Base-by-base conservation (phyloP, 1,140 invertebrate species). In the Nylanderia fulva region DNA sequence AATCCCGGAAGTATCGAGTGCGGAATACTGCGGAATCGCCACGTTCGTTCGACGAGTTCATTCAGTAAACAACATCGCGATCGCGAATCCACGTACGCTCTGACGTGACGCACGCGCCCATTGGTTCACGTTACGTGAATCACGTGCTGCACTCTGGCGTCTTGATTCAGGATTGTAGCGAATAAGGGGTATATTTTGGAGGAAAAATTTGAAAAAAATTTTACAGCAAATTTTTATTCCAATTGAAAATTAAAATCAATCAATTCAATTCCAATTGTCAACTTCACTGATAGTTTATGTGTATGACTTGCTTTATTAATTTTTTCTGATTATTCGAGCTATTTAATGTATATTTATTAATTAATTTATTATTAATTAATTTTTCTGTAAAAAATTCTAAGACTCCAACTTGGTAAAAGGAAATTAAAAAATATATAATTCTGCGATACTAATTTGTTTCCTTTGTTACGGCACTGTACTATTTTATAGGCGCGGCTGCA, bases 21-120 rank as follows among this genome's bases (percentile, higher is more conserved):
- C 29, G 29, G n/a, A 66, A 42, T n/a, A n/a, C n/a, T n/a, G n/a
- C 7, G 9, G 4, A 66, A 24, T 66, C 42, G 18, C n/a, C 21
- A 21, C 63, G 13, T 45, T 11, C 2, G 9, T 48, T 48, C 45
- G 6, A 42, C 1, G 61, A 64, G 18, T 18, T 36, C 36, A 48
- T 64, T 48, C n/a, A 76, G 24, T 42, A 76, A 76, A 76, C 74
- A 76, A 48, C 27, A 27, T 52, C 71, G n/a, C n/a, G n/a, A n/a
- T 74, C 18, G 6, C n/a, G n/a, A 15, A 0, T 24, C 3, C n/a
- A 42, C 72, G 36, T 29, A 61, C 39, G 39, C 74, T 63, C 36
- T 15, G 15, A 0, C 45, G 45, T 48, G 6, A n/a, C 45, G 45
- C 11, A 45, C 42, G 42, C 45, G 45, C 45, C 58, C 74, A 9